Evolutionary conservation across 1,140 invertebrate genomes (phyloP), one percentile per base, ranked within the genome.

Genomic region (Musca vetustissima): DNA sequence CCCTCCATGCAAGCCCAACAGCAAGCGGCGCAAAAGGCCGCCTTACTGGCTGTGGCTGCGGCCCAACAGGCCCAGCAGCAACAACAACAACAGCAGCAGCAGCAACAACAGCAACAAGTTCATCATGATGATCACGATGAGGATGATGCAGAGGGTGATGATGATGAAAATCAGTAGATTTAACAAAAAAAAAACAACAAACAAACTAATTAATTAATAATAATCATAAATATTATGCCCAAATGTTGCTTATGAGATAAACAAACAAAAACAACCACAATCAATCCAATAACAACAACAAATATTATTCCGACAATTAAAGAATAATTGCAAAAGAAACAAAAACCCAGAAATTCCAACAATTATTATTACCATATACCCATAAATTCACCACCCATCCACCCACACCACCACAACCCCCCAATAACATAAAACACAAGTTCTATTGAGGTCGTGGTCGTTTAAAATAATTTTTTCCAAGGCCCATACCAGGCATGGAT

Each of bases 81-180:
- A 71, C 53, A 68, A 21, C 66, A 67, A n/a, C 49, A 52, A 21
- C 52, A 57, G n/a, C 65, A 79, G 72, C 53, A 68, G 17, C 66
- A 67, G 48, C 49, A 52, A 21, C 52, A 57, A 47, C 65, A 66
- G 22, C 66, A 71, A 22, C 66, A 61, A 79, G 11, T 78, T 43
- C 57, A 64, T 50, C 76, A 79, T 69, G 78, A 80, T 36, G 79
- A 81, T 55, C 79, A 81, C 61, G 79, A 79, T 65, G 79, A 81
- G 25, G 79, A 81, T 64, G 79, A 81, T 65, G 79, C 77, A 43
- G 79, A 81, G 53, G 79, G 79, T 53, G 79, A 81, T 73, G 79
- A 81, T 73, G 79, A 81, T 69, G 79, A 81, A 68, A 81, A 81
- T 76, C 79, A 81, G 75, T 81, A 81, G 79, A 76, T 76, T 71